phyloP scores from a whole-genome alignment of 1,140 invertebrate genomes.

The Habropoda laboriosa region DNA sequence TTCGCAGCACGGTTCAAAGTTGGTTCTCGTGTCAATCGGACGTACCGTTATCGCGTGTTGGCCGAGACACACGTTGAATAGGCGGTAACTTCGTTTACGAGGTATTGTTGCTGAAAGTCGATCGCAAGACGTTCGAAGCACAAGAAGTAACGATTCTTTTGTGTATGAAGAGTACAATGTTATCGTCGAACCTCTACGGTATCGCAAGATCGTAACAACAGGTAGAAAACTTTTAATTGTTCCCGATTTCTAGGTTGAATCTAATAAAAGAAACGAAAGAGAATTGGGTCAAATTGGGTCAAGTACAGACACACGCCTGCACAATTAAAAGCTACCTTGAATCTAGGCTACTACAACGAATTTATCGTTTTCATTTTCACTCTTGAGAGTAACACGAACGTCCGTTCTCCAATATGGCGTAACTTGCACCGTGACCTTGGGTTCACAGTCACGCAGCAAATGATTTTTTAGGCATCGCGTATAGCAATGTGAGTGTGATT shows the following conservation, averaged over 20 bases:
- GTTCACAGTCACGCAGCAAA: neutral
- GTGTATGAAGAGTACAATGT: neutral
- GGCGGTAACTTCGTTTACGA: neutral
- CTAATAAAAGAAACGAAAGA: neutral
- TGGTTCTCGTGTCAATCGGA: conserved; percentile 13
- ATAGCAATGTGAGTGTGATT: neutral
- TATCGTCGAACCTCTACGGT: neutral
- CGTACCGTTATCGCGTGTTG: neutral
- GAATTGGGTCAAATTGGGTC: conserved; percentile 8
- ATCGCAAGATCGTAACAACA: too few relatives aligned
- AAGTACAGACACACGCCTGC: neutral
- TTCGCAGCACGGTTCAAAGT: neutral
- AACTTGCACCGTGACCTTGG: neutral
- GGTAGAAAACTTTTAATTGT: too few relatives aligned
- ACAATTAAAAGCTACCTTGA: conserved; percentile 1
- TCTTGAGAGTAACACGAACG: neutral
- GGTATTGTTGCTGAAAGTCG: conserved; percentile 11
- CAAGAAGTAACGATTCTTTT: neutral
- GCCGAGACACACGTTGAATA: conserved; percentile 3
- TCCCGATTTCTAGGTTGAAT: neutral
- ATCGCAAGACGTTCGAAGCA: conserved; percentile 8
- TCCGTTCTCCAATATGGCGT: neutral
- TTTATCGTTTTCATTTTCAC: conserved; percentile 6
- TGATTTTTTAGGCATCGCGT: neutral
- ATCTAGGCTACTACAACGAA: neutral